Evolutionary conservation across 2,888 invertebrate genomes (phyloP).

Genomic region (Cerastis rubricosa): DNA sequence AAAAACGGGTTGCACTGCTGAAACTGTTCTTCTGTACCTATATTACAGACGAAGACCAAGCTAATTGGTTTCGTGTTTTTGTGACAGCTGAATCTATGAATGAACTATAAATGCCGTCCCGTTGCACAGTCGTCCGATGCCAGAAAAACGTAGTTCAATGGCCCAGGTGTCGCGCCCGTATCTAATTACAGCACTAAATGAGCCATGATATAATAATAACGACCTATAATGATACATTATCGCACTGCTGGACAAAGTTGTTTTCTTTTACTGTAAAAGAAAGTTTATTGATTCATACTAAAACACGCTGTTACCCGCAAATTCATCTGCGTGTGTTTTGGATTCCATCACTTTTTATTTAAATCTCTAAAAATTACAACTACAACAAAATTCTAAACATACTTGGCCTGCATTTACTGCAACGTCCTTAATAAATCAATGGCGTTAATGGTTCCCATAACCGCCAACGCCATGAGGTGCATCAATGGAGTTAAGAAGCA

Average conservation of each 20-base stretch:
- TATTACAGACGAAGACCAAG: not conserved
- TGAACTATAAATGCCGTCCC: conserved; percentile 13
- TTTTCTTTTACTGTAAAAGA: not conserved
- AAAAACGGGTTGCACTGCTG: too few relatives aligned
- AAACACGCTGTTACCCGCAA: not conserved
- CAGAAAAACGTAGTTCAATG: conserved; percentile 46
- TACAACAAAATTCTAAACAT: too few relatives aligned
- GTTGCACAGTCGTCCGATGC: conserved; percentile 9
- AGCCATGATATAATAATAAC: not conserved
- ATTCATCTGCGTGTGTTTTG: not conserved
- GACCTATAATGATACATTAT: not conserved
- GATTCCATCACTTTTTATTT: not conserved
- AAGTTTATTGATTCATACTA: not conserved
- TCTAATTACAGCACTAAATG: conserved; percentile 27
- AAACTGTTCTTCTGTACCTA: not conserved
- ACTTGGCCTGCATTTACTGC: conserved; percentile 32
- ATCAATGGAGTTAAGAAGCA: conserved; percentile 46
- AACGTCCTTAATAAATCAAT: conserved; percentile 41
- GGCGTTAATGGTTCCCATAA: conserved; percentile 8
- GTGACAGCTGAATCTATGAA: conserved; percentile 22
- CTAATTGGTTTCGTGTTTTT: conserved; percentile 25
- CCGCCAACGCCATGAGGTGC: conserved; percentile 27
- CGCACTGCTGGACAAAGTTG: not conserved
- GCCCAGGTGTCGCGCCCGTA: conserved; percentile 26
- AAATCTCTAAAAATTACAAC: too few relatives aligned